These are phyloP conservation scores for Rhinolophus ferrumequinum DNA, from an alignment of 2,113 vertebrate genomes.

Conservation along the genomic window DNA sequence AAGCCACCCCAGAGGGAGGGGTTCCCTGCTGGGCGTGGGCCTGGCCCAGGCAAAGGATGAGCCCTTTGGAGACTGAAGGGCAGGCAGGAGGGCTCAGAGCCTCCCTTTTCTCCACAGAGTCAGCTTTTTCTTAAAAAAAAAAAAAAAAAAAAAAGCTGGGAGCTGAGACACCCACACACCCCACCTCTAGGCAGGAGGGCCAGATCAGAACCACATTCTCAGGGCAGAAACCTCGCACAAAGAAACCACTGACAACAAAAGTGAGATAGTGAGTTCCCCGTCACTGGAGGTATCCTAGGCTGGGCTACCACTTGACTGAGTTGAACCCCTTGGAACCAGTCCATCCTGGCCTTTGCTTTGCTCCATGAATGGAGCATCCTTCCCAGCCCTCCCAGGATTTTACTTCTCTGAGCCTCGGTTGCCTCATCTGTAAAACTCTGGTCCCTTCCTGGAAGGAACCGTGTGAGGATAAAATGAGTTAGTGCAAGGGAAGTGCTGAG, in stretches of 20 bases:
- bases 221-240: not conserved
- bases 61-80: not conserved
- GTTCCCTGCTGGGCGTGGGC: not conserved
- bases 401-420: not conserved
- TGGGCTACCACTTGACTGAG: not conserved
- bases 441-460: not conserved
- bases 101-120: not conserved
- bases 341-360: not conserved
- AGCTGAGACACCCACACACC: not conserved
- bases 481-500: not conserved
- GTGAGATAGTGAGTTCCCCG: not conserved
- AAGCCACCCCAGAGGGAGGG: slow-evolving; percentile 27
- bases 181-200: not conserved
- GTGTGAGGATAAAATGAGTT: not conserved
- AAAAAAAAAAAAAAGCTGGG: not conserved
- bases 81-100: not conserved
- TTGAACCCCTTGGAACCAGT: not conserved
- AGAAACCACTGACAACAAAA: not conserved
- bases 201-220: not conserved
- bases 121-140: not conserved
- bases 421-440: not conserved
- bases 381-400: not conserved
- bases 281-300: not conserved
- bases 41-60: not conserved
- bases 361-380: not conserved